These are phyloP conservation scores for Onychomys leucogaster DNA, from an alignment of 2,797 vertebrate genomes.

Conservation along the genomic window DNA sequence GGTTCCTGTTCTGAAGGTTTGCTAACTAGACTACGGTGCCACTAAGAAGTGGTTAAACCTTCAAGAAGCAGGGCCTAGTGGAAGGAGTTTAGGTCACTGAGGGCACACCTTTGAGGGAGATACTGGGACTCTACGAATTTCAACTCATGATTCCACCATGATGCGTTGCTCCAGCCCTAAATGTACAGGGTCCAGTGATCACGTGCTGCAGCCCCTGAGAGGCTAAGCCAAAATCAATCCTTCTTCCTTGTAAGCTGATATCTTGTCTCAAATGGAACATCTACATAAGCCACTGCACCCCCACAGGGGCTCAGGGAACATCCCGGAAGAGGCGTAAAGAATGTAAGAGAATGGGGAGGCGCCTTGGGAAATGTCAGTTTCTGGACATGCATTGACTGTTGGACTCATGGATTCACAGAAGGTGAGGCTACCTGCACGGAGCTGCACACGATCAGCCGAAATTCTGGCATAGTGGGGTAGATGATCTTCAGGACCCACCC, in stretches of 20 bases:
- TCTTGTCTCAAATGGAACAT: neutral
- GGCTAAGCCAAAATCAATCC: neutral
- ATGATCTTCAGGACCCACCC: neutral
- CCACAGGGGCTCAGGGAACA: neutral
- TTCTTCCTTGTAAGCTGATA: too few relatives aligned
- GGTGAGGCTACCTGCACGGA: neutral
- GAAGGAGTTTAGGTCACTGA: neutral
- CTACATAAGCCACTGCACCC: neutral
- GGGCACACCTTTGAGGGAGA: neutral
- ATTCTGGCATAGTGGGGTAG: neutral
- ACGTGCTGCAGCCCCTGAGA: neutral
- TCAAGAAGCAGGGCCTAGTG: neutral
- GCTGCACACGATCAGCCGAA: neutral
- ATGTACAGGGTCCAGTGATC: neutral
- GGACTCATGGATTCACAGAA: neutral
- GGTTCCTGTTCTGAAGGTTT: neutral
- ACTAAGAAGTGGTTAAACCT: neutral
- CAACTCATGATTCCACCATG: fast-evolving
- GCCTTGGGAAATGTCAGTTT: neutral
- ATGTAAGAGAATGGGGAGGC: neutral
- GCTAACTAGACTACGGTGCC: neutral
- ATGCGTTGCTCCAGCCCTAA: neutral
- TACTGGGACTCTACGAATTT: neutral
- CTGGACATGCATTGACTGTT: neutral
- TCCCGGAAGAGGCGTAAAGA: neutral